A percentile compares a stretch with the other conserved stretches of the same genome.
phyloP scores from a whole-genome alignment of 2,113 vertebrate genomes.

The Trachemys scripta region DNA sequence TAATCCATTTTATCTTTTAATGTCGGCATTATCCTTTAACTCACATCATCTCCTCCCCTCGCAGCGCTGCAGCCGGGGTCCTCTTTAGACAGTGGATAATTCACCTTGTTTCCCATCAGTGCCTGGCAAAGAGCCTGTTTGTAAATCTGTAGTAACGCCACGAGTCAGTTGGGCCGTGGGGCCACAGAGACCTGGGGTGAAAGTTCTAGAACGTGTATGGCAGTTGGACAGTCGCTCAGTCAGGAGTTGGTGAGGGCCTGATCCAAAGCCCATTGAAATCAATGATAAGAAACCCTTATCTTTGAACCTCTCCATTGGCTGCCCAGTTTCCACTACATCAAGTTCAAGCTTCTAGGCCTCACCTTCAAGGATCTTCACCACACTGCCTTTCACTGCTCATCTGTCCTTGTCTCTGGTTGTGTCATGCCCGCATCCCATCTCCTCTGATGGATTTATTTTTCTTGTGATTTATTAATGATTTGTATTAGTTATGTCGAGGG shows the following conservation, averaged over 20 bases:
- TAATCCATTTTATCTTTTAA: slow-evolving; percentile 74
- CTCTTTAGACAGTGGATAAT: slow-evolving; percentile 41
- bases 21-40: slow-evolving; percentile 67
- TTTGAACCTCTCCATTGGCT: neutral
- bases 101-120: slow-evolving; percentile 11
- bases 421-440: too few species aligned
- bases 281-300: neutral
- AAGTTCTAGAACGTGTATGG: neutral
- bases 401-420: fast-evolving
- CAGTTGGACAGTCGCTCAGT: neutral
- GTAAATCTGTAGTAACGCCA: neutral
- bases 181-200: neutral
- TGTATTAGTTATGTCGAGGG: neutral
- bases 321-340: neutral
- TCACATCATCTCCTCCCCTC: slow-evolving; percentile 30
- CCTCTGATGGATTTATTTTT: slow-evolving; percentile 6
- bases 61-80: slow-evolving; percentile 2
- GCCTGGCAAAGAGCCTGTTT: neutral
- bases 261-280: neutral
- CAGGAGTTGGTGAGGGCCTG: neutral
- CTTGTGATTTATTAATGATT: neutral
- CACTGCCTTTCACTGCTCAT: neutral
- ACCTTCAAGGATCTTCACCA: neutral
- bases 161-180: neutral
- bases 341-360: neutral